These are phyloP conservation scores for Eutolmus rufibarbis DNA, from an alignment of 2,888 invertebrate species.

Conservation along the genomic window DNA sequence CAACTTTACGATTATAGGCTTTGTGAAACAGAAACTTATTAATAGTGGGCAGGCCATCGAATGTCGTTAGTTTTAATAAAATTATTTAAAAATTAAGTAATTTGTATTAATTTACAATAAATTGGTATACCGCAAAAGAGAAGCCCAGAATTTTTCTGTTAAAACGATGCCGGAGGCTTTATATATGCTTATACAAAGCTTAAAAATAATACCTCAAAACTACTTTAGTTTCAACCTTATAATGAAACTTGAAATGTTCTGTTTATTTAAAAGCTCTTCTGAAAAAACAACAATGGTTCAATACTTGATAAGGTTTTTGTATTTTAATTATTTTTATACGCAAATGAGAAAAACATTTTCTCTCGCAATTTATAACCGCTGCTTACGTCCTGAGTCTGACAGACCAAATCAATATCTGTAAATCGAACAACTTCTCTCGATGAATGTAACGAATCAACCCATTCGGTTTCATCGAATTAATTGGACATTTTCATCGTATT, in stretches of 20 bases:
- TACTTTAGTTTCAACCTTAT: not conserved
- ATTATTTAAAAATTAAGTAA: no score
- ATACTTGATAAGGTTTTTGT: not conserved
- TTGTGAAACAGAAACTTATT: no score
- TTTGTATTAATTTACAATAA: no score
- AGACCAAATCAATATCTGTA: not conserved
- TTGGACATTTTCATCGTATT: not conserved
- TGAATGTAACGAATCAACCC: not conserved
- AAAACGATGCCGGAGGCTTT: no score
- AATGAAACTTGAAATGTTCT: not conserved
- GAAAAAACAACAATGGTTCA: not conserved
- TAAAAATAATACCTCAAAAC: not conserved
- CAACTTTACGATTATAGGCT: no score
- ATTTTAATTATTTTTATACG: not conserved
- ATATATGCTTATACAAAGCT: no score
- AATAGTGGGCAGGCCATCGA: no score
- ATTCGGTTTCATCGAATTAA: not conserved
- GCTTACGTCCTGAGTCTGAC: not conserved
- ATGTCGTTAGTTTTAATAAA: no score
- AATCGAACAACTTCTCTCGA: not conserved
- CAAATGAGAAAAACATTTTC: not conserved
- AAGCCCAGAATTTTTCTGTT: no score
- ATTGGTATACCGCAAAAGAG: no score
- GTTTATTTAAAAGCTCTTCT: not conserved
- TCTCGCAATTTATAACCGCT: not conserved